A percentile compares a stretch with the other conserved stretches of the same genome.
Conservation (phyloP, 2,797 vertebrate species). For the Adelosebastes latens region DNA sequence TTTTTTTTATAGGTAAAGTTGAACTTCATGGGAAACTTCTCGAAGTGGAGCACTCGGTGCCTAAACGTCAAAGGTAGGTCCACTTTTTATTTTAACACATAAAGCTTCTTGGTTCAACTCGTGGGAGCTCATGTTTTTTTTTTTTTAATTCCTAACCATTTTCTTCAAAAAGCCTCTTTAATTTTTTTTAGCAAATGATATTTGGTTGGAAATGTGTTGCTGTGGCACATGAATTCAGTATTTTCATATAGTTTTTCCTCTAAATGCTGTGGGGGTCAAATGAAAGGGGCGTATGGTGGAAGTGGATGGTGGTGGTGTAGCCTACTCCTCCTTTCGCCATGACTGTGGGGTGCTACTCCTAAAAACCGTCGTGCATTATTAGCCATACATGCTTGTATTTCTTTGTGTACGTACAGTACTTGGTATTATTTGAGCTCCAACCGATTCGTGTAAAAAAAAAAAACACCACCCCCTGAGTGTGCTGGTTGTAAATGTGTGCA, state of each 20-base stretch:
- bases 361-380: slow-evolving; percentile 41
- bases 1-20: slow-evolving; percentile 91
- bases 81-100: slow-evolving; percentile 8
- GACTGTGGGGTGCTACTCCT: slow-evolving; percentile 36
- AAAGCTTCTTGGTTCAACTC: slow-evolving; percentile 30
- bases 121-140: neutral
- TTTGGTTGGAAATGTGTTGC: neutral
- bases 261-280: slow-evolving; percentile 62
- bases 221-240: neutral
- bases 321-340: slow-evolving; percentile 54
- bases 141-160: neutral
- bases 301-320: slow-evolving; percentile 34
- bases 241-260: slow-evolving; percentile 10
- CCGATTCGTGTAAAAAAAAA: neutral
- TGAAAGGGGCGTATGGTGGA: slow-evolving; percentile 58
- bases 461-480: neutral
- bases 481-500: slow-evolving; percentile 34
- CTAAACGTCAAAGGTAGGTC: slow-evolving; percentile 97
- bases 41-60: slow-evolving; percentile 97
- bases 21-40: slow-evolving; percentile 97
- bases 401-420: neutral
- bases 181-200: neutral
- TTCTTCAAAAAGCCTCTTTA: neutral
- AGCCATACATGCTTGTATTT: slow-evolving; percentile 13
- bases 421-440: slow-evolving; percentile 4